A percentile compares a stretch with the other conserved stretches of the same genome.
These are phyloP conservation scores for Andricus curvator DNA, from an alignment of 2,888 invertebrate genomes.

Conservation along the genomic window DNA sequence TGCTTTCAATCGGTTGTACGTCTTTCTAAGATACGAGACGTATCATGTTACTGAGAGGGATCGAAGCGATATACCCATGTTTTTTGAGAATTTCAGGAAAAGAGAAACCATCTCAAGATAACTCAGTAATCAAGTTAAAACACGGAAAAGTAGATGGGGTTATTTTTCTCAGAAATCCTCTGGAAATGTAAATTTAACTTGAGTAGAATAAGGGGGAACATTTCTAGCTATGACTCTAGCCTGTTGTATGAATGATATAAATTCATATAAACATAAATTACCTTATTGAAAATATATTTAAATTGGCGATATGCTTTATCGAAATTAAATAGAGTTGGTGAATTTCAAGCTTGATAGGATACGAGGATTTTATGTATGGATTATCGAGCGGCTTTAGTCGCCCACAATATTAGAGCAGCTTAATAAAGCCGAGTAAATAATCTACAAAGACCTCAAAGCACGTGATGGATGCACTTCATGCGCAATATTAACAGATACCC, in stretches of 20 bases:
- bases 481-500: slow-evolving; percentile 1
- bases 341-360: slow-evolving; percentile 7
- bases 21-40: slow-evolving; percentile 67
- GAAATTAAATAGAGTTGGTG: background rate
- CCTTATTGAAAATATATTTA: background rate
- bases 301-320: background rate
- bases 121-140: background rate
- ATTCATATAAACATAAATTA: too few relatives aligned
- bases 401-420: slow-evolving; percentile 20
- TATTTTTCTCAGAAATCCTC: background rate
- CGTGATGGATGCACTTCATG: slow-evolving; percentile 24
- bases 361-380: slow-evolving; percentile 10
- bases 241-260: background rate
- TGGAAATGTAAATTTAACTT: background rate
- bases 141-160: background rate
- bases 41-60: slow-evolving; percentile 64
- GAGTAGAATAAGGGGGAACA: background rate
- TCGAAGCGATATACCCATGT: slow-evolving; percentile 42
- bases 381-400: slow-evolving; percentile 25
- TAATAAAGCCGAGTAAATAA: slow-evolving; percentile 33
- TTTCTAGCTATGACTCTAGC: background rate
- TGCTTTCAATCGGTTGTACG: slow-evolving; percentile 63
- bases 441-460: slow-evolving; percentile 3
- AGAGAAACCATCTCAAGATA: background rate
- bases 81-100: slow-evolving; percentile 40